Evolutionary conservation across 2,888 invertebrate species (phyloP).

Genomic region (Actias luna): DNA sequence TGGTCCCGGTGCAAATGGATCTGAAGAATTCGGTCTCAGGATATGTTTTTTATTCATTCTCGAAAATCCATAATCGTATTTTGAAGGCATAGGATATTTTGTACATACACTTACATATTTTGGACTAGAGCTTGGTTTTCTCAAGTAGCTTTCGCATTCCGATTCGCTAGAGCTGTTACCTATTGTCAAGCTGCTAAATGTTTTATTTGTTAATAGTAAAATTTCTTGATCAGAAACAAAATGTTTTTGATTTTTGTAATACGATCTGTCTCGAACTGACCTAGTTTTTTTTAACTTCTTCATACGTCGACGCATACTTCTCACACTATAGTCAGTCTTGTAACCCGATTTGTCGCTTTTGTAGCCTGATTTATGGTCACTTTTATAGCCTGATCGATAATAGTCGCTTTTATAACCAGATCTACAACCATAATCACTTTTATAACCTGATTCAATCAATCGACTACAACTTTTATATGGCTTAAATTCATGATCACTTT

Average conservation of each 20-base stretch:
- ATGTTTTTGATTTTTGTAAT: slow-evolving; percentile 80
- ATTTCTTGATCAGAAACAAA: slow-evolving; percentile 83
- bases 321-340: slow-evolving; percentile 81
- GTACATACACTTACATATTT: slow-evolving; percentile 73
- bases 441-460: slow-evolving; percentile 81
- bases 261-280: slow-evolving; percentile 75
- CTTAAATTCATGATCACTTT: slow-evolving; percentile 82
- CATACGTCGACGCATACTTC: slow-evolving; percentile 73
- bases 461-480: slow-evolving; percentile 78
- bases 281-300: slow-evolving; percentile 76
- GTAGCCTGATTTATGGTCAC: slow-evolving; percentile 82
- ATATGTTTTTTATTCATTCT: slow-evolving; percentile 65
- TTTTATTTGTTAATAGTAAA: slow-evolving; percentile 78
- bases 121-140: slow-evolving; percentile 66
- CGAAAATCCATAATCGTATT: slow-evolving; percentile 66
- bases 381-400: slow-evolving; percentile 82
- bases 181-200: slow-evolving; percentile 77
- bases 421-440: slow-evolving; percentile 82
- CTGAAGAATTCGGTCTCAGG: slow-evolving; percentile 61
- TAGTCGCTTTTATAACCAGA: slow-evolving; percentile 78
- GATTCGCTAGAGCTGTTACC: slow-evolving; percentile 82
- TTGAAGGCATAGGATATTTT: slow-evolving; percentile 66
- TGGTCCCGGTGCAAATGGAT: slow-evolving; percentile 77
- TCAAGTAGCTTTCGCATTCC: slow-evolving; percentile 70
- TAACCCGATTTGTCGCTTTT: slow-evolving; percentile 83